phyloP scores from a whole-genome alignment of 2,113 vertebrate genomes.

The Notechis scutatus region DNA sequence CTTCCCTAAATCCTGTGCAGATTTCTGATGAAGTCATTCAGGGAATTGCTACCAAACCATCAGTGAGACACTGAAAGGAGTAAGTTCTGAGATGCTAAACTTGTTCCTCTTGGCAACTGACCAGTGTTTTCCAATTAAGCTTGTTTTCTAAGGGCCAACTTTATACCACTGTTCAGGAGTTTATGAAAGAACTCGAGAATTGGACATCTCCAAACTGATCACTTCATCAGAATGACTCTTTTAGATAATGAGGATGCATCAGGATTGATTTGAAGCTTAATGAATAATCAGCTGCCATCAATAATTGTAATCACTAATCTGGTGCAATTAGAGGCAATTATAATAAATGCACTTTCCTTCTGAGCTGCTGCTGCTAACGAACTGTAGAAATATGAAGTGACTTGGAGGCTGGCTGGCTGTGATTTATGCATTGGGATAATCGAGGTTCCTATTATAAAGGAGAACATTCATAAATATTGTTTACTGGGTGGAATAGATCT shows the following conservation, averaged over 20 bases:
- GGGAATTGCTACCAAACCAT: not conserved
- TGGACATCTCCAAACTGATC: constrained; percentile 59
- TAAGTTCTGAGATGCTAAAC: not conserved
- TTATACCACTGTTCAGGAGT: constrained; percentile 7
- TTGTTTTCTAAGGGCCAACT: constrained; percentile 50
- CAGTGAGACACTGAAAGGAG: not conserved
- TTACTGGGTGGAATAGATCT: not conserved
- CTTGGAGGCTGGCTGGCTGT: constrained; percentile 67
- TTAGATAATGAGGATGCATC: constrained; percentile 68
- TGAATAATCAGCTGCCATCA: constrained; percentile 84
- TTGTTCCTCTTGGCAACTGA: not conserved
- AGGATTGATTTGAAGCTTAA: constrained; percentile 80
- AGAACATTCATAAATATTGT: constrained; percentile 60
- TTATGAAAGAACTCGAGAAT: constrained; percentile 41
- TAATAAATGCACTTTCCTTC: constrained; percentile 85
- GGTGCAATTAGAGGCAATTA: constrained; percentile 84
- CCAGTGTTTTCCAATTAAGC: constrained; percentile 15
- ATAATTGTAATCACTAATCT: constrained; percentile 88
- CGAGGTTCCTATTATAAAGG: constrained; percentile 56
- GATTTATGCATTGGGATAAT: constrained; percentile 71
- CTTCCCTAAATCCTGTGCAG: not conserved
- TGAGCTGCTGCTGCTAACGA: constrained; percentile 76
- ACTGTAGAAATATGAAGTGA: constrained; percentile 81
- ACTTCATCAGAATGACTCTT: constrained; percentile 74
- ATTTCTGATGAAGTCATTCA: not conserved